Conservation (phyloP, 1,140 invertebrate genomes). For the Orius insidiosus region DNA sequence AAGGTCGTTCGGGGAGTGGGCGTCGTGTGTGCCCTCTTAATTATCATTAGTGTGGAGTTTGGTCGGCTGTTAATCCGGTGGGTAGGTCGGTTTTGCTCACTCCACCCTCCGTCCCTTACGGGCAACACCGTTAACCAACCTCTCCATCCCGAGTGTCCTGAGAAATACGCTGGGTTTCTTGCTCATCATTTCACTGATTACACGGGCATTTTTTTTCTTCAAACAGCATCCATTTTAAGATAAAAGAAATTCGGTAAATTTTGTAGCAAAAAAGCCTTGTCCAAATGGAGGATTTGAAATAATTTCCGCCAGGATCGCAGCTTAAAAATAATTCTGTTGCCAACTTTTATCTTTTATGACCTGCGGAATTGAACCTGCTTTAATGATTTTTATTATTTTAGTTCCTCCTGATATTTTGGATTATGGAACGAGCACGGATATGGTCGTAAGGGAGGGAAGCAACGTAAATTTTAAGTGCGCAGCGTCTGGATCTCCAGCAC, state of each 20-base stretch:
- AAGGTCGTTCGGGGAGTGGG: slow-evolving; percentile 1
- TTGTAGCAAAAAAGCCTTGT: too few relatives aligned
- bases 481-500: slow-evolving; percentile 59
- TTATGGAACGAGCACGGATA: slow-evolving; percentile 67
- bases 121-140: background rate
- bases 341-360: too few relatives aligned
- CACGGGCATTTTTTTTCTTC: too few relatives aligned
- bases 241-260: too few relatives aligned
- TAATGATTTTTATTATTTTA: slow-evolving; percentile 25
- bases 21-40: background rate
- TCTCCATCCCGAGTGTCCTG: too few relatives aligned
- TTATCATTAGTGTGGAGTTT: background rate
- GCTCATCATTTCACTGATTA: too few relatives aligned
- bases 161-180: too few relatives aligned
- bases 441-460: slow-evolving; percentile 66
- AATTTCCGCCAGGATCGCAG: too few relatives aligned
- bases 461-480: slow-evolving; percentile 69
- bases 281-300: too few relatives aligned
- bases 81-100: background rate
- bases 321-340: too few relatives aligned
- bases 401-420: slow-evolving; percentile 73
- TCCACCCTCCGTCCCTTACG: background rate
- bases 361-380: too few relatives aligned
- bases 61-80: background rate
- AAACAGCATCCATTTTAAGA: too few relatives aligned